Percentiles rank a stretch among this genome's conserved stretches.
phyloP scores from a whole-genome alignment of 2,797 vertebrate genomes.

The Megalops cyprinoides region DNA sequence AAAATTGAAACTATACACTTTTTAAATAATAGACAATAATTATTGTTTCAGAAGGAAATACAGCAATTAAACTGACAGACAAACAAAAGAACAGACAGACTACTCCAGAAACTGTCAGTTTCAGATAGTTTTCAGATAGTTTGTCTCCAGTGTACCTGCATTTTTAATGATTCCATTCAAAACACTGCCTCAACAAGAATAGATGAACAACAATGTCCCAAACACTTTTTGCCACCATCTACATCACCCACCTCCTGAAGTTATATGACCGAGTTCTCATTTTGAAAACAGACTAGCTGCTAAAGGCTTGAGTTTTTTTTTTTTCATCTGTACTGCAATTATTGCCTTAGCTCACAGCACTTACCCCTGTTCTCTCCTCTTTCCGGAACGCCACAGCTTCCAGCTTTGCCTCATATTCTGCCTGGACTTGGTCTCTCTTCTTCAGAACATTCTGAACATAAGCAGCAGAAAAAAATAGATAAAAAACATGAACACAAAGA shows the following conservation, averaged over 20 bases:
- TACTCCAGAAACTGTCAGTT: neutral
- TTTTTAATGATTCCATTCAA: neutral
- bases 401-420: constrained; percentile 92
- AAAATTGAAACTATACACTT: no score
- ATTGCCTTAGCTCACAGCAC: constrained; percentile 34
- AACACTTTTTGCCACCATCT: neutral
- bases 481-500: neutral
- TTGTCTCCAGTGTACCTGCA: no score
- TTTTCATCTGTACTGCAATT: neutral
- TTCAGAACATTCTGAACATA: constrained; percentile 84
- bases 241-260: neutral
- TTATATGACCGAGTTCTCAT: no score
- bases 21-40: no score
- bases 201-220: neutral
- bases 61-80: no score
- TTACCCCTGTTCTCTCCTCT: constrained; percentile 89
- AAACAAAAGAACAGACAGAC: no score
- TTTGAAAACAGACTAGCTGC: neutral
- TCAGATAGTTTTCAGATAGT: neutral
- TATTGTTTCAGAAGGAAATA: no score
- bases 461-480: constrained; percentile 16
- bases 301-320: neutral
- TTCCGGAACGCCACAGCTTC: constrained; percentile 87
- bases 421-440: constrained; percentile 96
- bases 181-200: neutral